These are phyloP conservation scores for Operophtera brumata DNA, from an alignment of 2,888 invertebrate genomes.

Conservation along the genomic window DNA sequence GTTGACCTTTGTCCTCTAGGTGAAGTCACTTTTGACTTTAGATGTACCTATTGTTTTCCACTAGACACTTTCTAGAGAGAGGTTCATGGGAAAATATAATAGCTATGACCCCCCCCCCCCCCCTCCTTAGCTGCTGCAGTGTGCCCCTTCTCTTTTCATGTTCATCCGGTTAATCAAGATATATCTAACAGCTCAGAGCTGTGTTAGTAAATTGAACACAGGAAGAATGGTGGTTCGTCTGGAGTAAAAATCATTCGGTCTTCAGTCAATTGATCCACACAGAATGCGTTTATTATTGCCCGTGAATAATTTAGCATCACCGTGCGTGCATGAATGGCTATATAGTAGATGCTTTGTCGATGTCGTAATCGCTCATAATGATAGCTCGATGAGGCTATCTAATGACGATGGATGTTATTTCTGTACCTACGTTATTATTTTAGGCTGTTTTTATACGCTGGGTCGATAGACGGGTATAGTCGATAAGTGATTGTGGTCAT, in stretches of 20 bases:
- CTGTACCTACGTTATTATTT: constrained; percentile 33
- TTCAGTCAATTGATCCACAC: constrained; percentile 7
- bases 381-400: constrained; percentile 24
- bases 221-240: background rate
- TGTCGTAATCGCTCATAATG: constrained; percentile 20
- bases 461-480: constrained; percentile 9
- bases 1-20: constrained; percentile 37
- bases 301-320: constrained; percentile 15
- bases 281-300: constrained; percentile 18
- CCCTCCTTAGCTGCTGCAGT: too few species aligned
- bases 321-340: constrained; percentile 11
- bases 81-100: background rate
- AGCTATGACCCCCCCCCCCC: too few species aligned
- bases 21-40: constrained; percentile 43
- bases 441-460: constrained; percentile 17
- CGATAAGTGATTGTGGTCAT: constrained; percentile 3
- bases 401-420: constrained; percentile 28
- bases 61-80: constrained; percentile 8
- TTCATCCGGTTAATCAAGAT: too few species aligned
- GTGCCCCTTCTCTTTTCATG: too few species aligned
- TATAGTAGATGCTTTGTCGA: constrained; percentile 7
- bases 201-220: constrained; percentile 29
- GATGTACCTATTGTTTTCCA: constrained; percentile 37
- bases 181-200: constrained; percentile 35
- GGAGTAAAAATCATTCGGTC: background rate